phyloP scores from a whole-genome alignment of 1,140 invertebrate species.

The Achroia grisella region DNA sequence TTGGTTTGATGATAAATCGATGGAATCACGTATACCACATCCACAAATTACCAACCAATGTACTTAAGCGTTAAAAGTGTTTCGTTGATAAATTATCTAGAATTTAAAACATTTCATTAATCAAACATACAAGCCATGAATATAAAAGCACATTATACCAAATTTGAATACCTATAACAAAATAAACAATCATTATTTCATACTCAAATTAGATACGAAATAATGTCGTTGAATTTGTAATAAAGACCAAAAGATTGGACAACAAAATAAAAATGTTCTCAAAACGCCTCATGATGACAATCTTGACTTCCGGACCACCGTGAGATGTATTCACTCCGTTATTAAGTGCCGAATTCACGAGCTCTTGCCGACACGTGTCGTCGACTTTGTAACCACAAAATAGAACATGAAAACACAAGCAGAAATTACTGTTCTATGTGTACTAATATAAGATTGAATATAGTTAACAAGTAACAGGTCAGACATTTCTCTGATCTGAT shows the following conservation, averaged over 20 bases:
- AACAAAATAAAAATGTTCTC: slow-evolving; percentile 28
- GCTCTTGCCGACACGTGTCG: slow-evolving; percentile 22
- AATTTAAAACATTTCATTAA: no score
- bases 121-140: no score
- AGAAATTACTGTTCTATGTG: not conserved
- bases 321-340: slow-evolving; percentile 16
- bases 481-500: slow-evolving; percentile 7
- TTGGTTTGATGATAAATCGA: slow-evolving; percentile 8
- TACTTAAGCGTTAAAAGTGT: no score
- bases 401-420: not conserved
- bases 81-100: no score
- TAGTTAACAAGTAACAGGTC: not conserved
- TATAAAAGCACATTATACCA: slow-evolving; percentile 9
- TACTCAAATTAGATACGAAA: no score
- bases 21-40: slow-evolving; percentile 3
- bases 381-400: slow-evolving; percentile 19
- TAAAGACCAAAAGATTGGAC: slow-evolving; percentile 23
- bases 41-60: slow-evolving; percentile 16
- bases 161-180: slow-evolving; percentile 2
- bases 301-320: slow-evolving; percentile 50
- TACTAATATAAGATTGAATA: slow-evolving; percentile 12
- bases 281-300: slow-evolving; percentile 36
- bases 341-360: slow-evolving; percentile 27
- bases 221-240: no score
- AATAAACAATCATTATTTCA: slow-evolving; percentile 2